These are phyloP conservation scores for Clanis bilineata DNA, from an alignment of 2,888 invertebrate species.

Conservation along the genomic window DNA sequence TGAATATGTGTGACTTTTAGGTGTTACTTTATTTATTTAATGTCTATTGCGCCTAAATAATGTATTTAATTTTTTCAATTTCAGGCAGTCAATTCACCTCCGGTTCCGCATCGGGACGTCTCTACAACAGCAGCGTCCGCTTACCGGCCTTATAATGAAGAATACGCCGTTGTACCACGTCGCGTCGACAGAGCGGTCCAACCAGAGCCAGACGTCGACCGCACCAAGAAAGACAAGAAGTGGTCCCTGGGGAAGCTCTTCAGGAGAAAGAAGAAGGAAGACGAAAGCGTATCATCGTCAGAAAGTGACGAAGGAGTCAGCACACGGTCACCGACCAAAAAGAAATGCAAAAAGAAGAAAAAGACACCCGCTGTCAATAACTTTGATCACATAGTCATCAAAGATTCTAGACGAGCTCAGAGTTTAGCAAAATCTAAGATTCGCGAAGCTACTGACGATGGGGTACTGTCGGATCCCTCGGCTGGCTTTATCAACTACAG, in stretches of 20 bases:
- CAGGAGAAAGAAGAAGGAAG: slow-evolving; percentile 87
- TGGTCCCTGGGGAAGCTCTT: slow-evolving; percentile 92
- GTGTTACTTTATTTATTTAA: too few species aligned
- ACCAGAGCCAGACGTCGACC: slow-evolving; percentile 62
- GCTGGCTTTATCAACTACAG: slow-evolving; percentile 74
- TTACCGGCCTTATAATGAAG: slow-evolving; percentile 70
- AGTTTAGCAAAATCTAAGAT: slow-evolving; percentile 68
- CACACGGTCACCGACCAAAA: slow-evolving; percentile 66
- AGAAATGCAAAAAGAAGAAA: slow-evolving; percentile 79
- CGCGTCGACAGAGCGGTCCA: slow-evolving; percentile 59
- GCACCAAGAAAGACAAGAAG: slow-evolving; percentile 84
- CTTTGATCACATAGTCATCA: slow-evolving; percentile 86
- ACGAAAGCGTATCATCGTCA: slow-evolving; percentile 82
- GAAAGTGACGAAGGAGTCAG: slow-evolving; percentile 75
- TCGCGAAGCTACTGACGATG: slow-evolving; percentile 72
- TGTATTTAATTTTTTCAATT: slow-evolving; percentile 43
- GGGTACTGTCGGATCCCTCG: slow-evolving; percentile 83
- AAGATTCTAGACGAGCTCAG: slow-evolving; percentile 76
- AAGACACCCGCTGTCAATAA: slow-evolving; percentile 77
- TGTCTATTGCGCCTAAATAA: too few species aligned
- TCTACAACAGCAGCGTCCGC: slow-evolving; percentile 50
- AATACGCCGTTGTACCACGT: slow-evolving; percentile 62
- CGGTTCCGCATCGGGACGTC: slow-evolving; percentile 71
- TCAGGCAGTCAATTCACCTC: slow-evolving; percentile 79
- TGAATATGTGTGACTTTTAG: too few species aligned